A percentile compares a stretch with the other conserved stretches of the same genome.
Evolutionary conservation across 2,888 invertebrate genomes (phyloP).

Genomic region (Oegoconia quadripuncta): DNA sequence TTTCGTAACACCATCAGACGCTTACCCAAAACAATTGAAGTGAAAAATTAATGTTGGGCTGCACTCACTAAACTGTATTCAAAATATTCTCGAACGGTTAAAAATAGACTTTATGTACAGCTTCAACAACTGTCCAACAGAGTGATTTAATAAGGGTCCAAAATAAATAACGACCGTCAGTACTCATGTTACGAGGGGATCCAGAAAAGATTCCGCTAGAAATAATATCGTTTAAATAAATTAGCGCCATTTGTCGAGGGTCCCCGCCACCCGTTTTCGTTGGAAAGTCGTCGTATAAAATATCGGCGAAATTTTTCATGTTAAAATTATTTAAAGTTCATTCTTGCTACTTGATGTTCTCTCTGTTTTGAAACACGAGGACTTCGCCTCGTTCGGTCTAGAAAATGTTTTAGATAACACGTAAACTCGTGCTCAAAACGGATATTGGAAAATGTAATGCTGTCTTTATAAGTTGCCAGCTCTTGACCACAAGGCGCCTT

Average conservation of each 20-base stretch:
- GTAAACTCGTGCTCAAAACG: too few relatives aligned
- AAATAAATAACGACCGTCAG: conserved; percentile 55
- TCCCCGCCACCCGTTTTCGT: conserved; percentile 37
- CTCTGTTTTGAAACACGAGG: too few relatives aligned
- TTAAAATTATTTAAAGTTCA: conserved; percentile 31
- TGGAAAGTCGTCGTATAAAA: conserved; percentile 30
- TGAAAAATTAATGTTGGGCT: too few relatives aligned
- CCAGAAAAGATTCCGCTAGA: conserved; percentile 44
- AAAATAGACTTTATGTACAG: conserved; percentile 32
- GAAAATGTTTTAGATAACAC: too few relatives aligned
- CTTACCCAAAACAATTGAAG: too few relatives aligned
- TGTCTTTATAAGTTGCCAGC: too few relatives aligned
- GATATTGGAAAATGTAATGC: too few relatives aligned
- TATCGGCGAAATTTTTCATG: conserved; percentile 44
- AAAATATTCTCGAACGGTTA: too few relatives aligned
- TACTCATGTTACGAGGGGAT: conserved; percentile 50
- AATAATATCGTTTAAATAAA: conserved; percentile 62
- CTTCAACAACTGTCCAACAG: conserved; percentile 22
- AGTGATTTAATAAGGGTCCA: conserved; percentile 49
- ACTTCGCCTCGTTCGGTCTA: too few relatives aligned
- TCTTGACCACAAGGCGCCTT: too few relatives aligned
- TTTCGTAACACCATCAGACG: too few relatives aligned
- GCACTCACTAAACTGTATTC: too few relatives aligned
- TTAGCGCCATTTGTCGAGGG: conserved; percentile 50
- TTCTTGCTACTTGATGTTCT: conserved; percentile 26